Conservation (phyloP, 2,888 invertebrate species). For the Morpho achilles region DNA sequence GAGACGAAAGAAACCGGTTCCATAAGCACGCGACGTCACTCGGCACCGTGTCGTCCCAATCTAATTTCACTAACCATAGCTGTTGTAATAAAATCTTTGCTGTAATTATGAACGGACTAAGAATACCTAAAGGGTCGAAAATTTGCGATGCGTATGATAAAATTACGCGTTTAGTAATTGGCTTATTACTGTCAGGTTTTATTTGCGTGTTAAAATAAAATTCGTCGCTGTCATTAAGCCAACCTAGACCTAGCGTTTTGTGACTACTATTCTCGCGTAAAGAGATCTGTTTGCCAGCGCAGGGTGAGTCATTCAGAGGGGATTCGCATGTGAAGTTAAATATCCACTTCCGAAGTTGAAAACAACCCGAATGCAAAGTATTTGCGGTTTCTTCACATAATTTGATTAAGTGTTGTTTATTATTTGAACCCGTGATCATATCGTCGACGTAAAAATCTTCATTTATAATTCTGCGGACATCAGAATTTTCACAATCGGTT, state of each 20-base stretch:
- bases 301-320: background rate
- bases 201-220: conserved; percentile 18
- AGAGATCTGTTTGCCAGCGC: background rate
- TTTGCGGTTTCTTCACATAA: conserved; percentile 5
- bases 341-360: conserved; percentile 21
- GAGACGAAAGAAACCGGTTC: background rate
- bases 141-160: conserved; percentile 21
- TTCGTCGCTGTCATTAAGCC: conserved; percentile 18
- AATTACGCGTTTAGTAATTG: conserved; percentile 24
- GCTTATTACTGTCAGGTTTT: conserved; percentile 1
- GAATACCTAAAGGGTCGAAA: conserved; percentile 25
- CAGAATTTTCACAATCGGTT: too few species aligned
- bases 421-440: conserved; percentile 28
- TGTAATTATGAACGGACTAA: conserved; percentile 18
- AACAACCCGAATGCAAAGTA: conserved; percentile 14
- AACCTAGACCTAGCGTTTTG: conserved; percentile 26
- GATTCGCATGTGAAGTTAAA: conserved; percentile 12
- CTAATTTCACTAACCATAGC: conserved; percentile 18
- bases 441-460: too few species aligned
- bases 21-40: conserved; percentile 2
- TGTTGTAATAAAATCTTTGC: conserved; percentile 23
- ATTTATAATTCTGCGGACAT: too few species aligned
- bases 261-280: conserved; percentile 11
- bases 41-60: conserved; percentile 18
- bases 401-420: conserved; percentile 1